These are phyloP conservation scores for Scopus umbretta DNA, from an alignment of 2,113 vertebrate genomes.

Conservation along the genomic window DNA sequence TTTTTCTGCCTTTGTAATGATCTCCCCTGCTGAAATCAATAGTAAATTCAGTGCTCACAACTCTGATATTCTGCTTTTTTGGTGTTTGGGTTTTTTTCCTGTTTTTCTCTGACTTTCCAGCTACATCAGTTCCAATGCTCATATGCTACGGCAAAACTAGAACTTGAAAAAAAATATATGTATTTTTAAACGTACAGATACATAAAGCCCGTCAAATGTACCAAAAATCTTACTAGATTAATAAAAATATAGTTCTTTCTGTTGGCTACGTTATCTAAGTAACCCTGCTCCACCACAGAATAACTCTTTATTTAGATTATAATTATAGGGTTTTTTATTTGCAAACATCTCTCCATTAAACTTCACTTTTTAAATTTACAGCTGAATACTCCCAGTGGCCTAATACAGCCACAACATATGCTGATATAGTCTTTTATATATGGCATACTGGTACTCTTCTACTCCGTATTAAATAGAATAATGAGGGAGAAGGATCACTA, in stretches of 20 bases:
- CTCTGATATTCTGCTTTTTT: not conserved
- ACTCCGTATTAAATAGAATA: not conserved
- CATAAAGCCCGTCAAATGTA: not conserved
- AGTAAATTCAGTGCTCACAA: not conserved
- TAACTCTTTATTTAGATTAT: not conserved
- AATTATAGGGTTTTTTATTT: not conserved
- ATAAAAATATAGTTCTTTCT: not conserved
- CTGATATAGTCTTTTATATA: not conserved
- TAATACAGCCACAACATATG: not conserved
- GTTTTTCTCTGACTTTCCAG: not conserved
- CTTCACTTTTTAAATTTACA: not conserved
- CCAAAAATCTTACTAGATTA: not conserved
- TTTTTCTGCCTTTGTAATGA: not conserved
- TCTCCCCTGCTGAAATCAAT: constrained; percentile 24
- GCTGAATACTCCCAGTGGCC: not conserved
- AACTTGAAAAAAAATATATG: not conserved
- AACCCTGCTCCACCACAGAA: not conserved
- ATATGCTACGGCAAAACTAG: not conserved
- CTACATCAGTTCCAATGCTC: not conserved
- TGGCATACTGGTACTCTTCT: not conserved
- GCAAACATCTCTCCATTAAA: not conserved
- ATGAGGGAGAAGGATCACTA: not conserved
- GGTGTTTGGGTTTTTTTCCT: no score
- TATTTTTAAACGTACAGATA: no score
- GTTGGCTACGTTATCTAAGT: not conserved